phyloP scores from a whole-genome alignment of 2,113 vertebrate genomes.

The Amblyornis subalaris region DNA sequence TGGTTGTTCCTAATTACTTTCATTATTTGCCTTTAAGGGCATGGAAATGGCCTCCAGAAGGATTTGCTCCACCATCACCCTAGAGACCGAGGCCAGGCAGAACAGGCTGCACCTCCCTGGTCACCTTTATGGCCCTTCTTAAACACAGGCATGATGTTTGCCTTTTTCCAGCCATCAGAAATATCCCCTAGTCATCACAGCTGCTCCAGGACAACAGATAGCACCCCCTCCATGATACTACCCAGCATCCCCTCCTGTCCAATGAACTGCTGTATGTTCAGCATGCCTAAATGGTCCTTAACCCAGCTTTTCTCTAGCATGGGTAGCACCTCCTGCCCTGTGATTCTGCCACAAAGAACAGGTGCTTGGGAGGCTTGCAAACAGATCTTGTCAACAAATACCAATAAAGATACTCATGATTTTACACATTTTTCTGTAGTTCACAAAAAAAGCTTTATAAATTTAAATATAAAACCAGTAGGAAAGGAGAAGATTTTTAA shows the following conservation, averaged over 20 bases:
- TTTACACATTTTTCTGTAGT: background rate
- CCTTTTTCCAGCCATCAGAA: background rate
- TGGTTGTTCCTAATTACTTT: background rate
- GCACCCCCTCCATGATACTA: background rate
- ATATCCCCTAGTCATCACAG: background rate
- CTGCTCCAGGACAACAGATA: background rate
- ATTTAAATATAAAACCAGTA: background rate
- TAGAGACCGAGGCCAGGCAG: background rate
- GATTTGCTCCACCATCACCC: background rate
- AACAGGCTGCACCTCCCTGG: background rate
- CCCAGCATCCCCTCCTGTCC: background rate
- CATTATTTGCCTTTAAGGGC: background rate
- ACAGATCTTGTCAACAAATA: background rate
- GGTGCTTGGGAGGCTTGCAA: background rate
- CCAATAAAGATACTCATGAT: background rate
- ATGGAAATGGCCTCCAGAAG: background rate
- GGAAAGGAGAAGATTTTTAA: background rate
- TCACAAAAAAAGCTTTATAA: background rate
- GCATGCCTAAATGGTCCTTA: background rate
- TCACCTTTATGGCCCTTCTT: background rate
- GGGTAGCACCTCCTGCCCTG: background rate
- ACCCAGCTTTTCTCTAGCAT: background rate
- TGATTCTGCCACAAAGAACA: background rate
- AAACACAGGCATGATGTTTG: background rate
- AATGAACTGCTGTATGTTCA: background rate